Base-by-base conservation (phyloP, 2,888 invertebrate species). In the Napeogenes sylphis region DNA sequence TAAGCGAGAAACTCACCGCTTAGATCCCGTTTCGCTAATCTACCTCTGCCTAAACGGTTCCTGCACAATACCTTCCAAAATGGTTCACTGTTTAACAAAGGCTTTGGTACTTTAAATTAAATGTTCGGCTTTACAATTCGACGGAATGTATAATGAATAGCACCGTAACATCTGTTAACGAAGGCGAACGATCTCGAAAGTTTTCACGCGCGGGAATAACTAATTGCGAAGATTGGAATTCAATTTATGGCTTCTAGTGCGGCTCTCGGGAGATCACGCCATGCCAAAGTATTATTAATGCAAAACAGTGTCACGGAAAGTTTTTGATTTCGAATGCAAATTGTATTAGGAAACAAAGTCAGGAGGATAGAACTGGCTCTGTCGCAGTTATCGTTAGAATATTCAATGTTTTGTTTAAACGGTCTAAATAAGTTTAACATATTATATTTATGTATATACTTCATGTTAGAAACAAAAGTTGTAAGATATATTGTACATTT, bases 111-210 rank as follows among this genome's bases (percentile, higher is more conserved):
- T 89, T 89, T 84, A 88, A 89, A 90, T 90, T 90, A 90, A 90
- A 90, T 84, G 89, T 90, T 90, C 87, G 85, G 85, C 87, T 88
- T 90, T 83, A 89, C 87, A 88, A 88, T 90, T 89, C 86, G 87
- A 90, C 82, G 87, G 90, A 90, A 90, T 90, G 89, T 90, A 90
- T 90, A 90, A 90, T 90, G 90, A 90, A 90, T 90, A 87, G 88
- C 89, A 84, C 88, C 89, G 90, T 89, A 90, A 90, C 90, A 90
- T 90, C 90, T 90, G 90, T 90, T 90, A 90, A 90, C 90, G 90
- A 90, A 90, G 87, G 90, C 90, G 85, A 89, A 88, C 88, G 90
- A 90, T 90, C 90, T 90, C 85, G 81, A 90, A 90, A 90, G 90
- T 90, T 90, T 89, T 90, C 90, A 90, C 90, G 90, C 90, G 89